phyloP scores from a whole-genome alignment of 2,888 invertebrate species.

The Drosophila siamana region DNA sequence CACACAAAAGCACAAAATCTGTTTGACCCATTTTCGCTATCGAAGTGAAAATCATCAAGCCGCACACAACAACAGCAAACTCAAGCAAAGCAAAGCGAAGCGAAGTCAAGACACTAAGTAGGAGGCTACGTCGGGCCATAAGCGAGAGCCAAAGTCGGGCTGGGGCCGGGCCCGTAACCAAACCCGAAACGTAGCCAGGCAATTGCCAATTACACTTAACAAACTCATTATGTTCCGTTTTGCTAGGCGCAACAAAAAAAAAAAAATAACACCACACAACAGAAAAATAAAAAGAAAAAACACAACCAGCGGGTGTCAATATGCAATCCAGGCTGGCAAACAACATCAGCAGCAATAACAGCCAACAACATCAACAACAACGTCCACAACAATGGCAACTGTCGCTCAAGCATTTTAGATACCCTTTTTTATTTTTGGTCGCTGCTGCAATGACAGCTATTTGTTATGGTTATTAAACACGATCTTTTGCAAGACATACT shows the following conservation, averaged over 20 bases:
- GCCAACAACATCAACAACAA: neutral
- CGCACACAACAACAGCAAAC: neutral
- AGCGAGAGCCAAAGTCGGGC: no score
- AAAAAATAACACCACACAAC: no score
- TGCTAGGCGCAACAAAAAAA: constrained; percentile 33
- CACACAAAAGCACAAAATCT: constrained; percentile 50
- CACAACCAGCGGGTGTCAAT: constrained; percentile 55
- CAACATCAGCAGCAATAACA: constrained; percentile 11
- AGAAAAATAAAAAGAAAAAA: neutral
- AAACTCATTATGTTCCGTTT: constrained; percentile 75
- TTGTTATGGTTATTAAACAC: neutral
- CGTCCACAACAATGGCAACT: neutral
- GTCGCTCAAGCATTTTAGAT: neutral
- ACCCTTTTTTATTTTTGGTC: neutral
- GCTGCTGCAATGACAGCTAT: neutral
- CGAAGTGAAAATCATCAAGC: constrained; percentile 51
- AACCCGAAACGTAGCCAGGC: constrained; percentile 43
- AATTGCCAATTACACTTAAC: constrained; percentile 73
- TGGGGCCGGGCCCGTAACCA: neutral
- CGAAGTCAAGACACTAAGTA: constrained; percentile 9
- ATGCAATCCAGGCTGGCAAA: constrained; percentile 36
- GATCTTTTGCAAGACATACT: neutral
- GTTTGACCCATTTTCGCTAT: constrained; percentile 67
- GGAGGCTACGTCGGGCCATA: no score
- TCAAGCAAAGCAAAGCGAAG: no score